Evolutionary conservation across 1,140 invertebrate genomes (phyloP).

Genomic region (Musca vetustissima): DNA sequence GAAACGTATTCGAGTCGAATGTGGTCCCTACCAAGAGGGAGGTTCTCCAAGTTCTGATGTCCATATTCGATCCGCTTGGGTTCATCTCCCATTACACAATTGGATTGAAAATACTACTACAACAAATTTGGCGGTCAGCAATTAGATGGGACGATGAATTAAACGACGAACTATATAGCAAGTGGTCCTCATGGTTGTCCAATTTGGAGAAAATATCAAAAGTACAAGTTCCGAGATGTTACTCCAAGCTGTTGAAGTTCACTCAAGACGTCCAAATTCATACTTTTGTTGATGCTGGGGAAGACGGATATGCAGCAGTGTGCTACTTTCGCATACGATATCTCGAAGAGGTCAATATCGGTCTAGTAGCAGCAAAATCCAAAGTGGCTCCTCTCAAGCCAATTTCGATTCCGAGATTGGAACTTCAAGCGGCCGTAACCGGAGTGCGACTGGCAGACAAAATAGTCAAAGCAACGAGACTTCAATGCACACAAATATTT

Average conservation of each 20-base stretch:
- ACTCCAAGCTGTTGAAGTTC: constrained; percentile 24
- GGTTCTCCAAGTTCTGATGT: constrained; percentile 38
- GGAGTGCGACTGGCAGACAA: constrained; percentile 36
- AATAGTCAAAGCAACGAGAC: neutral
- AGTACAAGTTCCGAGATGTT: constrained; percentile 5
- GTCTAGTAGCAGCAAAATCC: constrained; percentile 37
- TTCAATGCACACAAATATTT: neutral
- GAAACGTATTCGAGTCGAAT: neutral
- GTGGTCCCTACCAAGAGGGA: constrained; percentile 40
- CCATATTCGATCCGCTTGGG: constrained; percentile 53
- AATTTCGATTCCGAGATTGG: constrained; percentile 51
- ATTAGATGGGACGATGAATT: constrained; percentile 29
- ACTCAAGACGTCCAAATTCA: constrained; percentile 6
- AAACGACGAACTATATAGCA: neutral
- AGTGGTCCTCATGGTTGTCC: neutral
- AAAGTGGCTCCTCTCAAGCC: constrained; percentile 48
- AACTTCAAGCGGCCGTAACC: constrained; percentile 55
- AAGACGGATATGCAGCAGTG: constrained; percentile 2
- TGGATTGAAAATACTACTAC: constrained; percentile 51
- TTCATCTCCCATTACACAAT: constrained; percentile 49
- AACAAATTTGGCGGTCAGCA: constrained; percentile 47
- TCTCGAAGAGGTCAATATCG: neutral
- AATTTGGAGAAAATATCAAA: neutral
- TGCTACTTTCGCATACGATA: neutral
- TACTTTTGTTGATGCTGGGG: constrained; percentile 12